Percentiles rank a stretch among this genome's conserved stretches.
These are phyloP conservation scores for Hemithea aestivaria DNA, from an alignment of 2,888 invertebrate species.

Conservation along the genomic window DNA sequence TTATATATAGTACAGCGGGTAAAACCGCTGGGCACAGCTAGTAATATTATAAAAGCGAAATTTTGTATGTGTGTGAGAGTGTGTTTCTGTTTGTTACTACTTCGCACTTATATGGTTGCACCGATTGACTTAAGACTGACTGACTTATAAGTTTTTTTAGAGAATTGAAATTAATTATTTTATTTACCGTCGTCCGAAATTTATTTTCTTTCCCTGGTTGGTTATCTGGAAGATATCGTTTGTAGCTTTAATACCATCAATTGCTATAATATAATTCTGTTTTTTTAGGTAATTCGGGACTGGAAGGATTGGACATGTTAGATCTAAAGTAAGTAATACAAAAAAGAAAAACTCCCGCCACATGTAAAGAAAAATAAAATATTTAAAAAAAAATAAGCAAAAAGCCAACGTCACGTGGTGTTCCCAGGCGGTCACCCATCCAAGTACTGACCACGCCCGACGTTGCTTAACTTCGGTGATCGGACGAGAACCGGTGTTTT, in stretches of 20 bases:
- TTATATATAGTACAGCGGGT: no score
- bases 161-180: no score
- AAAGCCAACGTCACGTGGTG: slow-evolving; percentile 47
- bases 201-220: no score
- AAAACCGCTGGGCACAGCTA: no score
- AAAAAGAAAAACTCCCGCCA: background rate
- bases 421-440: slow-evolving; percentile 68
- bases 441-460: slow-evolving; percentile 68
- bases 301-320: slow-evolving; percentile 50
- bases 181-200: no score
- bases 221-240: no score
- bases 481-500: slow-evolving; percentile 66
- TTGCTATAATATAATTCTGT: background rate
- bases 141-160: no score
- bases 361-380: background rate
- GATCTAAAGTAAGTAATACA: slow-evolving; percentile 46
- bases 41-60: no score
- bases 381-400: slow-evolving; percentile 2
- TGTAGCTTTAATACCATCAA: background rate
- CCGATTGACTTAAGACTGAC: no score
- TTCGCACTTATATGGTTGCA: no score
- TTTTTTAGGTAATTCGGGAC: slow-evolving; percentile 42
- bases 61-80: no score
- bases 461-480: slow-evolving; percentile 68
- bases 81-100: no score